A percentile compares a stretch with the other conserved stretches of the same genome.
phyloP scores from a whole-genome alignment of 2,797 vertebrate genomes.

The Holocentrus rufus region DNA sequence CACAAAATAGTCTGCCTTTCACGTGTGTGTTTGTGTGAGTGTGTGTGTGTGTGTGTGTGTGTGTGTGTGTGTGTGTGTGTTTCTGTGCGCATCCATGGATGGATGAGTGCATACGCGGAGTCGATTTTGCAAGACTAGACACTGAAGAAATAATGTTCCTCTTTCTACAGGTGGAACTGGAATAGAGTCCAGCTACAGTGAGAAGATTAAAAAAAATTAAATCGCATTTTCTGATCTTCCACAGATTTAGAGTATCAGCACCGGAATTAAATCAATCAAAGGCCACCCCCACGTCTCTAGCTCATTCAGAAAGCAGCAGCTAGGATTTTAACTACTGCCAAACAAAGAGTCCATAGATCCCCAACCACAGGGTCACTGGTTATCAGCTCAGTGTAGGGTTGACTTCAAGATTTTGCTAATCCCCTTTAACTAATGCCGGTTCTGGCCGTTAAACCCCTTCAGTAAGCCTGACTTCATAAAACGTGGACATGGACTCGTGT shows the following conservation, averaged over 20 bases:
- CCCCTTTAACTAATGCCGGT: no score
- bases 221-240: neutral
- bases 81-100: no score
- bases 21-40: no score
- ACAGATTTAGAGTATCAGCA: neutral
- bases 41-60: no score
- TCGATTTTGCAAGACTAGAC: neutral
- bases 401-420: neutral
- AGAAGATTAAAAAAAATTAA: neutral
- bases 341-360: no score
- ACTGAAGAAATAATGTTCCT: neutral
- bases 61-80: no score
- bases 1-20: no score
- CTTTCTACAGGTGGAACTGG: neutral
- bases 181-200: neutral
- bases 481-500: neutral
- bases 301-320: no score
- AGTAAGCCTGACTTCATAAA: no score
- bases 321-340: no score
- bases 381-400: neutral
- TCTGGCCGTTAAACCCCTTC: no score
- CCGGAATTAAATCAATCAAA: neutral
- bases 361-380: neutral
- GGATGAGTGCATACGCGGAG: neutral
- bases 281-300: neutral